A percentile compares a stretch with the other conserved stretches of the same genome.
Conservation (phyloP, 2,113 vertebrate species). For the Murina feae region DNA sequence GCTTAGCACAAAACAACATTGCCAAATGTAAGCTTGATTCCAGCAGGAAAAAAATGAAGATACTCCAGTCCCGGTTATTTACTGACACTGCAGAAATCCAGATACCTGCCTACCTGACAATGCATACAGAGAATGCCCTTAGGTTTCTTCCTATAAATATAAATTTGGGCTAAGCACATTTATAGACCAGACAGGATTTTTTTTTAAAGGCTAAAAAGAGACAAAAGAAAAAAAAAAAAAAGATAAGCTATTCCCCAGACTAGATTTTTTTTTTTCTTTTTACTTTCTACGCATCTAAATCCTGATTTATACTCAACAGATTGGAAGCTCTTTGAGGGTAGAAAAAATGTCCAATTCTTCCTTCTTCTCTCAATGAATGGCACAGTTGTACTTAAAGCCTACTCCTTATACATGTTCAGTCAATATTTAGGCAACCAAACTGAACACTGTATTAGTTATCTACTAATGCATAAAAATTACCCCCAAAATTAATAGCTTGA, state of each 20-base stretch:
- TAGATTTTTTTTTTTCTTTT: neutral
- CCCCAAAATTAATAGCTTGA: neutral
- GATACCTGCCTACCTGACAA: constrained; percentile 8
- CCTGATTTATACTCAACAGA: neutral
- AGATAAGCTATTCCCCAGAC: fast-evolving
- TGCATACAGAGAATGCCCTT: neutral
- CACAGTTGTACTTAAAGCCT: neutral
- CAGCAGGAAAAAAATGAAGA: constrained; percentile 46
- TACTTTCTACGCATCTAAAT: neutral
- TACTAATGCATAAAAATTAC: neutral
- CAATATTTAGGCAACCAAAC: neutral
- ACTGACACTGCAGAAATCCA: neutral
- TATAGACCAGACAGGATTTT: neutral
- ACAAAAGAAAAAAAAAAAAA: neutral
- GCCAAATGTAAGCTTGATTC: constrained; percentile 39
- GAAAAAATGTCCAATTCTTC: neutral
- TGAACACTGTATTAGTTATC: neutral
- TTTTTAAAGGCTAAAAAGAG: neutral
- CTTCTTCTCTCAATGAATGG: neutral
- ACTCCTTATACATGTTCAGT: neutral
- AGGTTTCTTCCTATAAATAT: constrained; percentile 1
- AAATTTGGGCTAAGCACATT: neutral
- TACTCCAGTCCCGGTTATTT: neutral
- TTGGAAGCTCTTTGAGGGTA: neutral
- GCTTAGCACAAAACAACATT: constrained; percentile 47